Evolutionary conservation across 37 sponge, comb jelly and placozoan species (phyloP), one percentile per base, ranked within the genome.

Genomic region (Diacarnus erythraeanus): DNA sequence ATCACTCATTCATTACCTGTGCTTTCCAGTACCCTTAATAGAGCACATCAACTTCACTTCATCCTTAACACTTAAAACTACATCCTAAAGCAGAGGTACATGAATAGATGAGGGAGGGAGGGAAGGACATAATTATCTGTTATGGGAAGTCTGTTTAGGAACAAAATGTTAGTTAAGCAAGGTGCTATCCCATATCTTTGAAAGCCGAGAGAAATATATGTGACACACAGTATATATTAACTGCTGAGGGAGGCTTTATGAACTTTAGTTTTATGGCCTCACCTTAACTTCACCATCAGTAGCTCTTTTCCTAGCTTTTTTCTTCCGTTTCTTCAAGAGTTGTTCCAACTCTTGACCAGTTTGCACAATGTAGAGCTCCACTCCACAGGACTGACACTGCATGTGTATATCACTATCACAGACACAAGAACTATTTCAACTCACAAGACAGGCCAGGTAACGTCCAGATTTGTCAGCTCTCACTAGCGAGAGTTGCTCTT

Each of bases 341-440:
- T 73, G 77, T 42, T 82, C 69, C 27, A 85, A 44, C 37, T 91
- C 97, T 67, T 80, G 80, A 5, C 57, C 87, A 8, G 75, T 73
- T 23, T 79, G 57, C 8, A 97, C 58, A 38, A 42, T 39, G 38
- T 72, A 96, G 69, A 90, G 20, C 80, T 96, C 96, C 38, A 96
- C 40, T 6, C 34, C 42, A 40, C 2, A 12, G 71, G 41, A 71
- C 71, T 40, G 42, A 42, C 71, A 71, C 71, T 71, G 41, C 26
- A 40, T 17, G n/a, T 17, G 9, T n/a, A 8, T 8, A 63, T 8
- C 15, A 63, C 64, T 63, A n/a, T 29, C 23, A 63, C 64, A n/a
- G n/a, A n/a, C n/a, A 61, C 18, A 15, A 29, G 30, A 61, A 5
- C 29, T 6, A 61, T 6, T 61, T 29, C 6, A 6, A 17, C 85